phyloP scores from a whole-genome alignment of 2,888 invertebrate genomes.

The Iphiclides podalirius region DNA sequence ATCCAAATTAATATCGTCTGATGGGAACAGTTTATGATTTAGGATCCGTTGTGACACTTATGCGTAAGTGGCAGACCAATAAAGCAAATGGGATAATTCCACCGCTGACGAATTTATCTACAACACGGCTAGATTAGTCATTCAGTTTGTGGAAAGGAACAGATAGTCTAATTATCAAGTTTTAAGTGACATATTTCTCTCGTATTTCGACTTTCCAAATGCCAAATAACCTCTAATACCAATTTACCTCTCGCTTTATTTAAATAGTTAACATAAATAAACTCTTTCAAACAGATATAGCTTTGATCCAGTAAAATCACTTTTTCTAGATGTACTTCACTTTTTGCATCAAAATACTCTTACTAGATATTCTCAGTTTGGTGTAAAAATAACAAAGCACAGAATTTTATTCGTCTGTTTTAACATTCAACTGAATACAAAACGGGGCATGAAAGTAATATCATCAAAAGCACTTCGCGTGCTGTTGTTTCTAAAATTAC shows the following conservation, averaged over 20 bases:
- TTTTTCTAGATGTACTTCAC: neutral
- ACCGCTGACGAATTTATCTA: constrained; percentile 22
- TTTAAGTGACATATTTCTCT: constrained; percentile 1
- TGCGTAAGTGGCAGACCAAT: constrained; percentile 10
- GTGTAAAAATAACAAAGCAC: neutral
- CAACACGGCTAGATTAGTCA: constrained; percentile 13
- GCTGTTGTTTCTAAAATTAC: no score
- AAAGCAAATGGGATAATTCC: constrained; percentile 3
- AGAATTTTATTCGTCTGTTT: neutral
- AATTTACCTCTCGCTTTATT: constrained; percentile 31
- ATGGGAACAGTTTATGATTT: neutral
- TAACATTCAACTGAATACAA: no score
- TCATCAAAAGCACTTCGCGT: no score
- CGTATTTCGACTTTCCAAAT: constrained; percentile 25
- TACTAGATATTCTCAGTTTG: neutral
- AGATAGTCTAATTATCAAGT: constrained; percentile 7
- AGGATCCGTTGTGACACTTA: neutral
- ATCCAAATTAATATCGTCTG: no score
- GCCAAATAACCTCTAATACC: constrained; percentile 33
- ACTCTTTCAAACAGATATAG: neutral
- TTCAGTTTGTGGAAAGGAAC: neutral
- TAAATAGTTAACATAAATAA: no score
- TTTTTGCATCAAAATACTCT: neutral
- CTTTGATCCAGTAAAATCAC: neutral
- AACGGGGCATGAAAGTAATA: no score